Conservation (phyloP, 1,140 invertebrate species). For the Drosophila santomea region DNA sequence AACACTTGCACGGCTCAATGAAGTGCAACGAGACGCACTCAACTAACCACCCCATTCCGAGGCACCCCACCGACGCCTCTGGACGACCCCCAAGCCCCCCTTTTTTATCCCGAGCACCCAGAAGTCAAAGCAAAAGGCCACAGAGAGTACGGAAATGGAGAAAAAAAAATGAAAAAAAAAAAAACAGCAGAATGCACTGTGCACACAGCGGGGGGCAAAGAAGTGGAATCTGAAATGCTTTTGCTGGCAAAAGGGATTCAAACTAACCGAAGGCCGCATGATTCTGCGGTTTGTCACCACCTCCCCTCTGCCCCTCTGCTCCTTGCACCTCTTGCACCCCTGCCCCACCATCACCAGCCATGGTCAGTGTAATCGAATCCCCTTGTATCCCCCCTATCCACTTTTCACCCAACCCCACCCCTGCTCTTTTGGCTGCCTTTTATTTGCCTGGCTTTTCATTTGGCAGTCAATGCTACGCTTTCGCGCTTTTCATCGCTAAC, state of each 20-base stretch:
- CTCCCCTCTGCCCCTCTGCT: neutral
- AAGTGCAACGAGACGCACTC: slow-evolving; percentile 74
- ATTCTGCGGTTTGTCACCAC: slow-evolving; percentile 44
- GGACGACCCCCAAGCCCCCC: no score
- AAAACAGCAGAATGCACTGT: neutral
- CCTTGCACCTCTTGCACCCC: no score
- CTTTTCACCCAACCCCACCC: neutral
- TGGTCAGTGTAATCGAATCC: slow-evolving; percentile 75
- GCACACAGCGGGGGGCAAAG: neutral
- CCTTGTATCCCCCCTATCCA: neutral
- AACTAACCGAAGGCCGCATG: slow-evolving; percentile 55
- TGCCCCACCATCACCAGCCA: slow-evolving; percentile 2
- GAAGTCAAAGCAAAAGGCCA: slow-evolving; percentile 60
- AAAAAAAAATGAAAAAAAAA: neutral
- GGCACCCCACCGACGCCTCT: neutral
- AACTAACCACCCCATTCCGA: slow-evolving; percentile 27
- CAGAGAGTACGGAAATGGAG: slow-evolving; percentile 36
- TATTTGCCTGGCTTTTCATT: slow-evolving; percentile 76
- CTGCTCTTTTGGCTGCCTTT: slow-evolving; percentile 48
- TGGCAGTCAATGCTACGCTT: slow-evolving; percentile 69
- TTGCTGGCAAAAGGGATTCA: slow-evolving; percentile 50
- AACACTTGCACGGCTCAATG: slow-evolving; percentile 80
- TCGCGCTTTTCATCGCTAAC: slow-evolving; percentile 66
- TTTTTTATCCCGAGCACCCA: neutral
- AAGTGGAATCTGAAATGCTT: slow-evolving; percentile 50